Conservation (phyloP, 2,113 vertebrate genomes). For the Amblyornis subalaris region DNA sequence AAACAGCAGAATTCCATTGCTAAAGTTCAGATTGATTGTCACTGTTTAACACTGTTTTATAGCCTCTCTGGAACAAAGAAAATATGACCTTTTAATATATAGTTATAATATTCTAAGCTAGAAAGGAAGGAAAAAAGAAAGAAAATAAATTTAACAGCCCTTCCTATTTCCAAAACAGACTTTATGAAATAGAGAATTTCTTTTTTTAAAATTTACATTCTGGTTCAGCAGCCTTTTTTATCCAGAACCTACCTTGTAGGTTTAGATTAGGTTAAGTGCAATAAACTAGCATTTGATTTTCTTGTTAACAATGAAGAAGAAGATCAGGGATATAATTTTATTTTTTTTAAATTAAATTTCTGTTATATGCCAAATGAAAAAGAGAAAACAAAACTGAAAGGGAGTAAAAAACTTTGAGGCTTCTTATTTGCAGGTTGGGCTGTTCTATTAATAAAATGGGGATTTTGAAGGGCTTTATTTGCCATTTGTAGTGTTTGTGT, state of each 20-base stretch:
- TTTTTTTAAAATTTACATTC: neutral
- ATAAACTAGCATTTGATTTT: neutral
- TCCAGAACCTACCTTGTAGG: neutral
- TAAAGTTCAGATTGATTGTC: constrained; percentile 59
- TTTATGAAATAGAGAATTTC: neutral
- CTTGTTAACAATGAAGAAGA: neutral
- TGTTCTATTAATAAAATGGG: neutral
- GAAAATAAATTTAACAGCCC: neutral
- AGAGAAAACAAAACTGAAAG: neutral
- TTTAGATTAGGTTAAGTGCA: neutral
- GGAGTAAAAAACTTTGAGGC: neutral
- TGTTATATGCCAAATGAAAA: neutral
- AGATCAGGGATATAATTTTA: neutral
- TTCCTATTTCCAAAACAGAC: neutral
- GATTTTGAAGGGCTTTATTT: neutral
- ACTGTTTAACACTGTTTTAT: neutral
- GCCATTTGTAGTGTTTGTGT: neutral
- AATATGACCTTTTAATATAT: constrained; percentile 48
- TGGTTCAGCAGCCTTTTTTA: neutral
- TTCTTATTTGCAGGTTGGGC: neutral
- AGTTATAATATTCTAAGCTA: constrained; percentile 27
- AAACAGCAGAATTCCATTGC: constrained; percentile 42
- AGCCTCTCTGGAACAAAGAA: constrained; percentile 38
- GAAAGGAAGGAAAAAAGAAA: neutral
- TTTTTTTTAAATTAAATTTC: neutral